Base-by-base conservation (phyloP, 2,797 vertebrate genomes). In the Myotis planiceps region DNA sequence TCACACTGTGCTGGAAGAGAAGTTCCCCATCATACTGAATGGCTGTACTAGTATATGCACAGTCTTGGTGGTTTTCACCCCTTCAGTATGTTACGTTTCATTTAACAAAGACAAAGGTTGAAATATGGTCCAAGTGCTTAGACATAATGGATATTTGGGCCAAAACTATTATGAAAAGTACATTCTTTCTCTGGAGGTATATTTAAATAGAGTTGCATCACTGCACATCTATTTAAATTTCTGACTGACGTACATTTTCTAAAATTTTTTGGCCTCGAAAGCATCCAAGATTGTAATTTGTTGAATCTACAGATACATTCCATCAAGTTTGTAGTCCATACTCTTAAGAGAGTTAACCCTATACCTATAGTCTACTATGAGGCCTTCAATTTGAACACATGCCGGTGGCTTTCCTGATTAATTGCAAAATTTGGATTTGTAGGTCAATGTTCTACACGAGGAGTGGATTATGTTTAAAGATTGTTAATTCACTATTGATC, bases 401-500 rank as follows among this genome's bases (percentile, higher is more conserved):
- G 66, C 75, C 93, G 21, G 81, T 89, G n/a, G n/a, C 2, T 87
- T 86, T 87, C 19, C 69, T 96, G 89, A 96, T 92, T 96, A 90
- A 95, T 87, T 96, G 10, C 60, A 72, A 87, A 83, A 39, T 53
- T 79, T 80, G 16, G 25, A 93, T 95, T 72, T 53, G 2, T 80
- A 94, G 71, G 76, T 93, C 76, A 81, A 16, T 89, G 66, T 76
- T 94, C 42, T 93, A 89, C 74, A 45, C 9, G 9, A 96, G 47
- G 9, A 89, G 1, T 29, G 83, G 90, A 96, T 95, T 96, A 84
- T 42, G 81, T 88, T 92, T 86, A 91, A 94, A 84, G 51, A 53
- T 71, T 93, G 45, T 75, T 94, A 93, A 94, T 95, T 94, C 92
- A 76, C 68, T 96, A 84, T 89, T 94, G 95, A 96, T 96, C 71